Percentiles rank a stretch among this genome's conserved stretches.
Evolutionary conservation across 2,113 vertebrate genomes (phyloP).

Genomic region (Sciurus niger): DNA sequence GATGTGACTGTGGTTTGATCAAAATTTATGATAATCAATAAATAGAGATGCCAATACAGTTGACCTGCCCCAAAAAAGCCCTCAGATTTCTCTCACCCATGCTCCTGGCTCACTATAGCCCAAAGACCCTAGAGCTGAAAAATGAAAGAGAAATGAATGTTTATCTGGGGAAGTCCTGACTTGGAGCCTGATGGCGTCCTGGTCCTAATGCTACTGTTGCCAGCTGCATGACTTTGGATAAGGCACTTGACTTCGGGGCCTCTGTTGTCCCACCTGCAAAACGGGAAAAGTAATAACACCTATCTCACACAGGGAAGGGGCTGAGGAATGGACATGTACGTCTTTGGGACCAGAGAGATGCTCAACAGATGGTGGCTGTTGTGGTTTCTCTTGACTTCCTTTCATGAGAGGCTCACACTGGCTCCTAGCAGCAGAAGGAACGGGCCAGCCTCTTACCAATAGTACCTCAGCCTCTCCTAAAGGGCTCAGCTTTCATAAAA

Average conservation of each 20-base stretch:
- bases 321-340: background rate
- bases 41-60: background rate
- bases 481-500: background rate
- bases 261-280: background rate
- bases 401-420: background rate
- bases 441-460: background rate
- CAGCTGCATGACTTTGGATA: background rate
- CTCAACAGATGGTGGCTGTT: background rate
- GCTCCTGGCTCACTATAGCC: background rate
- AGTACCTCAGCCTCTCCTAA: background rate
- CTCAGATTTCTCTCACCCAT: background rate
- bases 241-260: background rate
- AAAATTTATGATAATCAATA: background rate
- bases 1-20: background rate
- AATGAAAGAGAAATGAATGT: background rate
- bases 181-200: background rate
- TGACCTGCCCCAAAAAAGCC: background rate
- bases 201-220: accelerated
- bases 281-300: background rate
- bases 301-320: background rate
- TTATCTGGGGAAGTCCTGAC: background rate
- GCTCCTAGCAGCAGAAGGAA: background rate
- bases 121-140: background rate
- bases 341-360: background rate
- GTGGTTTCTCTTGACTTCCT: background rate